A percentile compares a stretch with the other conserved stretches of the same genome.
Conservation (phyloP, 1,140 invertebrate species). For the Metaphire vulgaris region DNA sequence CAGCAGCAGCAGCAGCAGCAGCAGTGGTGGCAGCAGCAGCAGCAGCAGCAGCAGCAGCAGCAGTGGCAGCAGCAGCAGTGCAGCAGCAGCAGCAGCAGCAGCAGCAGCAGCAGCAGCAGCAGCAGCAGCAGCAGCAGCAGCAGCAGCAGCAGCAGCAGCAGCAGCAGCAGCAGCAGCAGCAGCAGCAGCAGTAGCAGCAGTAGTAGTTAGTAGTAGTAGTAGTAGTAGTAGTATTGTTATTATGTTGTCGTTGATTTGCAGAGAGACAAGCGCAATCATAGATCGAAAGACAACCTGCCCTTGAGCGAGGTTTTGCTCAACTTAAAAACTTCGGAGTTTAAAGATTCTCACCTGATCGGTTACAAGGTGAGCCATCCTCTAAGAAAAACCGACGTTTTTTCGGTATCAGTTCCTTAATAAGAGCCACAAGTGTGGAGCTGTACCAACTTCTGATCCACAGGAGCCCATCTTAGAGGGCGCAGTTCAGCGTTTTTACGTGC, state of each 20-base stretch:
- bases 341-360: slow-evolving; percentile 58
- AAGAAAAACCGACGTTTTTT: no score
- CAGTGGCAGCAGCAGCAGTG: neutral
- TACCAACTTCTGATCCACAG: no score
- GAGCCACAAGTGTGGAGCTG: no score
- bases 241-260: slow-evolving; percentile 35
- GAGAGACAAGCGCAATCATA: slow-evolving; percentile 54
- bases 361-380: slow-evolving; percentile 57
- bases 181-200: no score
- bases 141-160: no score
- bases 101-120: neutral
- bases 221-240: no score
- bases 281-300: slow-evolving; percentile 55
- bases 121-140: slow-evolving; percentile 1
- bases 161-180: no score
- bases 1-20: neutral
- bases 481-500: no score
- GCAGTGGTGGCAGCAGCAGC: neutral
- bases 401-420: no score
- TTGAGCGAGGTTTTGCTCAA: slow-evolving; percentile 57
- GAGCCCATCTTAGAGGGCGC: no score
- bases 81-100: neutral
- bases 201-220: no score
- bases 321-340: slow-evolving; percentile 58
- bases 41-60: neutral